phyloP scores from a whole-genome alignment of 2,797 vertebrate genomes.

The Anguilla megastoma region DNA sequence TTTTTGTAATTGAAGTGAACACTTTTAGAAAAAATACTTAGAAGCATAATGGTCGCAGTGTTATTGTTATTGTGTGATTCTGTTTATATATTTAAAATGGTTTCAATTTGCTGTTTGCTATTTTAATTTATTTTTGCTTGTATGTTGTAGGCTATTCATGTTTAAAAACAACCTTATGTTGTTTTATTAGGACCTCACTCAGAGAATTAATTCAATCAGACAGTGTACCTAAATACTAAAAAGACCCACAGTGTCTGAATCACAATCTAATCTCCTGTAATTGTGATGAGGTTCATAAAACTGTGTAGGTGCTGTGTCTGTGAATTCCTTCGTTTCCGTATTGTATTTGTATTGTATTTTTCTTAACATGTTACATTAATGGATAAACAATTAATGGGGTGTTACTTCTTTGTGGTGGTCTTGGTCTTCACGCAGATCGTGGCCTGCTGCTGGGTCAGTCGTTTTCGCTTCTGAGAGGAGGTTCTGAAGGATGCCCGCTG shows the following conservation, averaged over 20 bases:
- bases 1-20: not conserved
- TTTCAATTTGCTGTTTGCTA: not conserved
- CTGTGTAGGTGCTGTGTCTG: not conserved
- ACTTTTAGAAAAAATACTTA: not conserved
- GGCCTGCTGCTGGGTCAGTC: conserved; percentile 48
- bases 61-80: not conserved
- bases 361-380: not conserved
- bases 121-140: not conserved
- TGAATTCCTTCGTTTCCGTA: not conserved
- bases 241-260: not conserved
- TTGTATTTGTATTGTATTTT: conserved; percentile 3
- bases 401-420: conserved; percentile 48
- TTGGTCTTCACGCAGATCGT: conserved; percentile 50
- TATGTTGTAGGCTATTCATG: not conserved
- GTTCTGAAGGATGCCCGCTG: conserved; percentile 79
- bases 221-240: not conserved
- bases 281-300: not conserved
- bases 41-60: not conserved
- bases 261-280: not conserved
- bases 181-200: not conserved
- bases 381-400: no score
- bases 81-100: not conserved
- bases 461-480: conserved; percentile 52
- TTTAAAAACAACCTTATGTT: not conserved
- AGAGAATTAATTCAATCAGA: not conserved